These are phyloP conservation scores for Thunnus maccoyii DNA, from an alignment of 2,113 vertebrate genomes.

Conservation along the genomic window DNA sequence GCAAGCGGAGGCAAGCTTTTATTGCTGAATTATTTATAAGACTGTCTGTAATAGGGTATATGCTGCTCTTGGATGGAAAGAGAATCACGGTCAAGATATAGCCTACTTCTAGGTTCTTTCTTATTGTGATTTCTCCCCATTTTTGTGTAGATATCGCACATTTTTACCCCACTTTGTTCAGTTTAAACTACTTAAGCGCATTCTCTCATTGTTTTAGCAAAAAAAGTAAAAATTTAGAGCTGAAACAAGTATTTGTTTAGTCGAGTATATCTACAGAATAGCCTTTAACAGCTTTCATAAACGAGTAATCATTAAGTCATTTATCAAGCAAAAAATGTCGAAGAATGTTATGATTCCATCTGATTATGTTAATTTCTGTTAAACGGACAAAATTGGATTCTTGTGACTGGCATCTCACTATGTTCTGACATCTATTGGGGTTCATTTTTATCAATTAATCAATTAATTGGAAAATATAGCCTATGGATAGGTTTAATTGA, in stretches of 20 bases:
- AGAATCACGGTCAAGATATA: constrained; percentile 16
- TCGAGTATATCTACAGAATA: too few species aligned
- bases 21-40: constrained; percentile 85
- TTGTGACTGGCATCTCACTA: too few species aligned
- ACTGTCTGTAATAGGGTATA: constrained; percentile 69
- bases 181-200: neutral
- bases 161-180: neutral
- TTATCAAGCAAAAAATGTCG: neutral
- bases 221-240: neutral
- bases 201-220: neutral
- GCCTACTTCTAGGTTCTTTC: neutral
- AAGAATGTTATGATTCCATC: neutral
- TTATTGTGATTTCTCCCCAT: neutral
- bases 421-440: too few species aligned
- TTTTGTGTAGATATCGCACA: neutral
- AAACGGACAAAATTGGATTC: neutral
- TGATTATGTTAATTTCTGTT: neutral
- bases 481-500: too few species aligned
- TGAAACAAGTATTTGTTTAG: too few species aligned
- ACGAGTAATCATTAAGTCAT: neutral
- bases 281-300: too few species aligned
- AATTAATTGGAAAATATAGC: too few species aligned
- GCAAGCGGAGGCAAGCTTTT: constrained; percentile 75
- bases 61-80: constrained; percentile 59
- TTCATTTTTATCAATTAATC: too few species aligned